phyloP scores from a whole-genome alignment of 92 coral and sea anemone species.

The Zoanthus sociatus region DNA sequence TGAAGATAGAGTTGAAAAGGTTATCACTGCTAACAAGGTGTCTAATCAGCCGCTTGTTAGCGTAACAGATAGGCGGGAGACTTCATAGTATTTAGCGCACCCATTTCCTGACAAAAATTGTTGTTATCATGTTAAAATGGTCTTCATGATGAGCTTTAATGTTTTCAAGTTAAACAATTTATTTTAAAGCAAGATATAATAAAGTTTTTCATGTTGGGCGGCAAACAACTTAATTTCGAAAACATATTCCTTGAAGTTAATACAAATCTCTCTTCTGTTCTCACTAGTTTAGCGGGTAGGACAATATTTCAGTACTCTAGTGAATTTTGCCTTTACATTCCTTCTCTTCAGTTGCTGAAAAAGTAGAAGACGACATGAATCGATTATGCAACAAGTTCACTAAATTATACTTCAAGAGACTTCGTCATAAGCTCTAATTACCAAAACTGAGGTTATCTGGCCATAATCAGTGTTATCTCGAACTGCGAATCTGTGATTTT shows the following conservation, averaged over 20 bases:
- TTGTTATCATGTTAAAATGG: neutral
- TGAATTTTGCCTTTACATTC: neutral
- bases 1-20: slow-evolving; percentile 11
- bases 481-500: neutral
- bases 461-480: neutral
- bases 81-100: slow-evolving; percentile 7
- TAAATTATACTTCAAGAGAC: neutral
- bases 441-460: neutral
- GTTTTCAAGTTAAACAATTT: neutral
- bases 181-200: neutral
- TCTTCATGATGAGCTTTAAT: neutral
- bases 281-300: neutral
- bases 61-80: neutral
- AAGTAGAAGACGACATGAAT: neutral
- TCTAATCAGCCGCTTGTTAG: slow-evolving; percentile 33
- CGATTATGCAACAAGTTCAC: neutral
- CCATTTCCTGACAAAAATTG: neutral
- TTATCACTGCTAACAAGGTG: slow-evolving; percentile 51
- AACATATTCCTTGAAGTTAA: neutral
- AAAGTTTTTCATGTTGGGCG: neutral
- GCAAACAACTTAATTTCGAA: neutral
- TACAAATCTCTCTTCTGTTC: neutral
- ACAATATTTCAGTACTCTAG: neutral
- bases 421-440: neutral
- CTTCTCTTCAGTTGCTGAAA: neutral